Base-by-base conservation (phyloP, 2,113 vertebrate genomes). In the Dunckerocampus dactyliophorus region DNA sequence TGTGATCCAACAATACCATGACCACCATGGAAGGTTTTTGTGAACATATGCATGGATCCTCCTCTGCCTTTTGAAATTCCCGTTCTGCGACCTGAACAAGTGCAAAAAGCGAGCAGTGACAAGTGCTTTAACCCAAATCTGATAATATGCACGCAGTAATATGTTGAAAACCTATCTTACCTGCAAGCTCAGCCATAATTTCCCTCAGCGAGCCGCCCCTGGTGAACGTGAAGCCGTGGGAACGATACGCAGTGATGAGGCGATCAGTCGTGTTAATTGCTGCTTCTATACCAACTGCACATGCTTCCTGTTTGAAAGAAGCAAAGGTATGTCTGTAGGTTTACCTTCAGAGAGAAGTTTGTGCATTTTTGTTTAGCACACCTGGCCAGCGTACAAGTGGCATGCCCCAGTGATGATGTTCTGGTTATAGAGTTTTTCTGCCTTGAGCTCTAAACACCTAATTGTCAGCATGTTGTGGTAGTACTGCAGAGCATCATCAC, bases 31-130 rank as follows among this genome's bases (percentile, higher is more conserved):
- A 98, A 97, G 78, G 96, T 89, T 80, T 94, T 94, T 48, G 88
- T 87, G 62, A 97, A 98, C 96, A 99, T 98, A 59, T 99, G 95
- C 96, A 99, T 98, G 0, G 95, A 98, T 60, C 96, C 96, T 70
- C 95, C 96, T 89, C 97, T 98, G 42, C 95, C 95, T 82, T 95
- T 96, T 52, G 87, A 93, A 84, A 95, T 94, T 6, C 96, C 96
- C 60, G 94, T 92, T 91, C 87, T 93, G 81, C 95, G 89, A 65
- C 95, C 95, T 99, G 75, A 34, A 20, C 15, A 37, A 16, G 15
- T 21, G 28, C 5, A 31, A 50, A 12, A 39, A 5, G 24, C 24
- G 24, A 28, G 24, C 24, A n/a, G 47, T 48, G n/a, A 20, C 6
- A 48, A 48, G 24, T 28, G 24, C 24, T 28, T 28, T 28, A 28